These are phyloP conservation scores for Lophura nycthemera DNA, from an alignment of 2,113 vertebrate species.

Conservation along the genomic window DNA sequence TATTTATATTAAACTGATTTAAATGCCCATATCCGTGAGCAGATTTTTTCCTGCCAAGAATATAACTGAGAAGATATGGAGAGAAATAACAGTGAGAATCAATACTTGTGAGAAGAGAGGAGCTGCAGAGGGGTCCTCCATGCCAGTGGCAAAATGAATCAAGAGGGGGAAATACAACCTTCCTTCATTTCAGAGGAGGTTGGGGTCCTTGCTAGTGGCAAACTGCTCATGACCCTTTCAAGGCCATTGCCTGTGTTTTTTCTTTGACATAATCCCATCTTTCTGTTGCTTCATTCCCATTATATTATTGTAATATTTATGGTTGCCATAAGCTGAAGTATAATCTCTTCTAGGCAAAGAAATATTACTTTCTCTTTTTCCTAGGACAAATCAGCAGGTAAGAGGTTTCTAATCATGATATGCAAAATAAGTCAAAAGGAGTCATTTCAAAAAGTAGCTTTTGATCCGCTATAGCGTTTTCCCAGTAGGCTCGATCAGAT, in stretches of 20 bases:
- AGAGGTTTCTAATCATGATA: constrained; percentile 21
- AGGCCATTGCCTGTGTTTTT: background rate
- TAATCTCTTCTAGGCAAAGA: background rate
- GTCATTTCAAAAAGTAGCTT: constrained; percentile 17
- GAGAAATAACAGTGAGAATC: background rate
- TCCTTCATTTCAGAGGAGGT: background rate
- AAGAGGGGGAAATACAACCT: background rate
- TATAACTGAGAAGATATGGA: background rate
- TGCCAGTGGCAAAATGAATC: background rate
- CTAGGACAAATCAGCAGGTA: constrained; percentile 22
- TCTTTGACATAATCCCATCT: background rate
- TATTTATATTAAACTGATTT: background rate
- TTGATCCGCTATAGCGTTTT: constrained; percentile 32
- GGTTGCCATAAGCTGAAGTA: background rate
- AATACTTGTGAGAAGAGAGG: background rate
- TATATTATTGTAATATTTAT: background rate
- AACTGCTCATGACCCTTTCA: background rate
- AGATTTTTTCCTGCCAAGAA: background rate
- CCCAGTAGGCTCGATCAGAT: constrained; percentile 38
- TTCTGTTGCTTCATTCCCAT: background rate
- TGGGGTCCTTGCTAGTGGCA: background rate
- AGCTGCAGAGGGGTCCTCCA: background rate
- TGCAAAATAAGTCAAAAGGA: constrained; percentile 35
- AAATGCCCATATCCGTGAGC: background rate
- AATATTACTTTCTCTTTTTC: background rate